A percentile compares a stretch with the other conserved stretches of the same genome.
phyloP scores from a whole-genome alignment of 2,888 invertebrate genomes.

The Asteroscopus sphinx region DNA sequence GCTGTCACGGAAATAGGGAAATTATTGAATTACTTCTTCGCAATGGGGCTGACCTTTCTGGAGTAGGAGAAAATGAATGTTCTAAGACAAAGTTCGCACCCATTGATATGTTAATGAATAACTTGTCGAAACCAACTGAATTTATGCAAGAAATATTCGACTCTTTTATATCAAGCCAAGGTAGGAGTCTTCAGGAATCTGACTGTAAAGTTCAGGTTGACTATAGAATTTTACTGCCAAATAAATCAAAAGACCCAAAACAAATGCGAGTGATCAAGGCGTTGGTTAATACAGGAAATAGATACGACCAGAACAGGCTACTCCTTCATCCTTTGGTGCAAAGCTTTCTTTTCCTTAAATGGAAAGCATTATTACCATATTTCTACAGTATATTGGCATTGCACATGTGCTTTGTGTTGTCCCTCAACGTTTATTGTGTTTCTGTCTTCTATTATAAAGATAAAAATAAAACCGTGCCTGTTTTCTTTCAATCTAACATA shows the following conservation, averaged over 20 bases:
- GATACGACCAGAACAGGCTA: conserved; percentile 74
- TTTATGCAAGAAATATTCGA: conserved; percentile 84
- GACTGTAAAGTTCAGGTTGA: conserved; percentile 78
- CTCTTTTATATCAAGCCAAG: conserved; percentile 76
- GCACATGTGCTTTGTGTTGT: conserved; percentile 78
- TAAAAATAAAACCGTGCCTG: conserved; percentile 10
- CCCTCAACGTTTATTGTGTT: conserved; percentile 76
- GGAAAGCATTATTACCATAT: conserved; percentile 82
- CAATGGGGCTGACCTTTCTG: conserved; percentile 72
- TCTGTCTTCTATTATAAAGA: conserved; percentile 51
- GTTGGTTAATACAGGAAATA: conserved; percentile 79
- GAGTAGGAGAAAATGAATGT: conserved; percentile 6
- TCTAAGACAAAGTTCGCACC: conserved; percentile 63
- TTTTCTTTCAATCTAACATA: conserved; percentile 8
- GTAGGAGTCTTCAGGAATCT: conserved; percentile 61
- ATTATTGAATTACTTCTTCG: conserved; percentile 75
- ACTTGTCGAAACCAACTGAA: conserved; percentile 79
- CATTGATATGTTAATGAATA: conserved; percentile 78
- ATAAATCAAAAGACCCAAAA: conserved; percentile 63
- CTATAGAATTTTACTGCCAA: conserved; percentile 76
- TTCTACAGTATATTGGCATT: conserved; percentile 81
- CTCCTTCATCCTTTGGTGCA: conserved; percentile 87
- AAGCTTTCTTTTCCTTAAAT: conserved; percentile 86
- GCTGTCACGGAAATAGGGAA: conserved; percentile 82
- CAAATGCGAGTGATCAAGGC: conserved; percentile 85